Conservation (phyloP, 2,797 vertebrate genomes). For the Coreius guichenoti region DNA sequence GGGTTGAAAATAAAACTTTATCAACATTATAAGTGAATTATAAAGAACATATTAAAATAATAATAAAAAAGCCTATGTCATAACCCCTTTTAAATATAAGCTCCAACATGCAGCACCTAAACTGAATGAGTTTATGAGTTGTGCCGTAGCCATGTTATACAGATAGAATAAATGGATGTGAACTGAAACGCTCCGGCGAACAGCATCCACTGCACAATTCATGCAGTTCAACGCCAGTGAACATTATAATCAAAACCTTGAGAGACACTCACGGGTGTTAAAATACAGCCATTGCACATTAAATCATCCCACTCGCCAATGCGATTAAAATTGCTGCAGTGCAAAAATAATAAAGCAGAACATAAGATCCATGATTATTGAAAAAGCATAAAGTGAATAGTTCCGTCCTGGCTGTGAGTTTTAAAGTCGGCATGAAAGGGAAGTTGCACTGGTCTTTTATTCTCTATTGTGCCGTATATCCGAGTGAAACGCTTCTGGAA, state of each 20-base stretch:
- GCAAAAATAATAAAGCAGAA: neutral
- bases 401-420: neutral
- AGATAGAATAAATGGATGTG: neutral
- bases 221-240: neutral
- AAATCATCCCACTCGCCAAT: neutral
- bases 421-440: neutral
- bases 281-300: neutral
- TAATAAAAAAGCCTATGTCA: neutral
- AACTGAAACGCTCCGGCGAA: neutral
- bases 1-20: too few relatives aligned
- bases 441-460: neutral
- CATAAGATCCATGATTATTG: neutral
- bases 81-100: neutral
- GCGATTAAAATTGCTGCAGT: neutral
- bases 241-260: neutral
- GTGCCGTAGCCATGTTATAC: neutral
- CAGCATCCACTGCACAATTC: neutral
- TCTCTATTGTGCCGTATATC: neutral
- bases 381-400: neutral
- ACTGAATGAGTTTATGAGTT: neutral
- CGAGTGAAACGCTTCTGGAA: rapidly evolving
- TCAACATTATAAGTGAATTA: neutral
- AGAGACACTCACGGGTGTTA: neutral
- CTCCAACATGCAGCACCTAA: neutral
- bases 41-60: neutral